phyloP scores from a whole-genome alignment of 2,113 vertebrate genomes.

The Eulemur rufifrons region DNA sequence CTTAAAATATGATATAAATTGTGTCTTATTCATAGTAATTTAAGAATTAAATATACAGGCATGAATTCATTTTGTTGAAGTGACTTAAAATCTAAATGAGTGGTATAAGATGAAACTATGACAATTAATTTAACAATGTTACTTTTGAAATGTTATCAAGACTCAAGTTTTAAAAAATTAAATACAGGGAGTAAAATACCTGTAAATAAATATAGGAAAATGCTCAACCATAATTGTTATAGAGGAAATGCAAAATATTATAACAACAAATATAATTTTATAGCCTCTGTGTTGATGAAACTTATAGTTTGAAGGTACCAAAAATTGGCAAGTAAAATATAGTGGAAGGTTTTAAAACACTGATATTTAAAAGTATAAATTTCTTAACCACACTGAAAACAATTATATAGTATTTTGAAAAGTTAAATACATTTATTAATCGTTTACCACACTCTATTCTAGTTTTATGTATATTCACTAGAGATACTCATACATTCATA shows the following conservation, averaged over 20 bases:
- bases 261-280: not conserved
- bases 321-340: not conserved
- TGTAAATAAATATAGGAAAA: not conserved
- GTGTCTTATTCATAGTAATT: not conserved
- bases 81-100: not conserved
- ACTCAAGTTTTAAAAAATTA: not conserved
- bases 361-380: not conserved
- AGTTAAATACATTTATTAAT: not conserved
- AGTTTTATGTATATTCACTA: not conserved
- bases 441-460: not conserved
- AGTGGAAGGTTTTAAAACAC: not conserved
- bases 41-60: not conserved
- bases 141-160: not conserved
- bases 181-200: not conserved
- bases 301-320: not conserved
- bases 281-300: not conserved
- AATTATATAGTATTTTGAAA: not conserved
- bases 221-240: not conserved
- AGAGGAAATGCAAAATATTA: not conserved
- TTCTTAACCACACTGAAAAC: not conserved
- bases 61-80: not conserved
- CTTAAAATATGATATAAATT: not conserved
- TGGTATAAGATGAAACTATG: not conserved
- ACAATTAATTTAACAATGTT: not conserved
- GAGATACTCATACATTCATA: not conserved